These are phyloP conservation scores for Melanerpes aurifrons DNA, from an alignment of 2,113 vertebrate genomes.

Conservation along the genomic window DNA sequence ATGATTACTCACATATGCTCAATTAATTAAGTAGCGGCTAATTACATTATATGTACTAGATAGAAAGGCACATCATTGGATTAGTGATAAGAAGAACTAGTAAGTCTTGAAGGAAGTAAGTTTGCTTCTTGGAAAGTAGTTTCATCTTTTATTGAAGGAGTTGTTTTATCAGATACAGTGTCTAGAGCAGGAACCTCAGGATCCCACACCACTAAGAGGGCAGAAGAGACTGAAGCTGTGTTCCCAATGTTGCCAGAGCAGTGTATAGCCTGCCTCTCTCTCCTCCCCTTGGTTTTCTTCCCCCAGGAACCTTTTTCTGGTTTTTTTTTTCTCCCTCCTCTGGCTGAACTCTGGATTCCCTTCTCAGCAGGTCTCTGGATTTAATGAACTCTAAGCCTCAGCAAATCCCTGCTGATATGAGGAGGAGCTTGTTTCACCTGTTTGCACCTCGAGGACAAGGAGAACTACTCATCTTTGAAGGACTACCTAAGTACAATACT, in stretches of 20 bases:
- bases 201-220: background rate
- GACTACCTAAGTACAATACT: background rate
- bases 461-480: background rate
- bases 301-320: background rate
- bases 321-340: background rate
- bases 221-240: background rate
- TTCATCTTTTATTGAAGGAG: background rate
- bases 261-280: background rate
- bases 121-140: background rate
- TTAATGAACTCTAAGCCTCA: background rate
- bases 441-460: background rate
- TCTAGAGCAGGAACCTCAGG: background rate
- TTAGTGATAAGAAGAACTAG: background rate
- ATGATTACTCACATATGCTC: background rate
- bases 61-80: background rate
- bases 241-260: background rate
- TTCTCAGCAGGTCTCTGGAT: background rate
- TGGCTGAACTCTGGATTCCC: background rate
- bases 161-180: background rate
- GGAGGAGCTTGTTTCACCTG: background rate
- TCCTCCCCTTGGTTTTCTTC: background rate
- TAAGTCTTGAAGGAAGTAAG: background rate
- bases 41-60: background rate
- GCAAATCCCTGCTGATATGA: slow-evolving; percentile 1
- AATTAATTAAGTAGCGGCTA: background rate